Base-by-base conservation (phyloP, 2,797 vertebrate species). In the Lutjanus campechanus region DNA sequence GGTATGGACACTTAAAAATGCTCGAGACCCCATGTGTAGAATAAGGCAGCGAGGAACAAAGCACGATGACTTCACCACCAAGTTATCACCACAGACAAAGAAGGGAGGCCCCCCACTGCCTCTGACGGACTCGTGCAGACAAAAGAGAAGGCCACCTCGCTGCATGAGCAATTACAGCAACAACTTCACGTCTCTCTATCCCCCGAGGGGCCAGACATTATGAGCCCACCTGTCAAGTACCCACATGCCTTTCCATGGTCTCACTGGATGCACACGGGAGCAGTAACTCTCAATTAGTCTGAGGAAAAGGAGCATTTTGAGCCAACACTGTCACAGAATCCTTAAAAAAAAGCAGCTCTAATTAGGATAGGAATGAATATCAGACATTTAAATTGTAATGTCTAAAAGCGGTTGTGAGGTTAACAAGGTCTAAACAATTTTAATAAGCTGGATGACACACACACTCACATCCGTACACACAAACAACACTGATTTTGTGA, bases 161-260 rank as follows among this genome's bases (percentile, higher is more conserved):
- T 84, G 89, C 92, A 86, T 92, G 95, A 96, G 94, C 96, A 97
- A 96, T 96, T 96, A 95, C 93, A 95, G 94, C 92, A 92, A 96
- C 94, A 96, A 92, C 90, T 91, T 92, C 79, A 72, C 76, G 51
- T 84, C 85, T 83, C 69, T 78, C 69, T 63, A 70, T 58, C 68
- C 84, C 86, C 82, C 22, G 6, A 82, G 89, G 90, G 88, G 75
- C 75, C 85, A 69, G 68, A 84, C 86, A 95, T 97, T 96, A 96
- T 93, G 92, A 93, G 95, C 91, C 94, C 92, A 95, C 95, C 96
- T 95, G 96, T 96, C 96, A 97, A 90, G 90, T 77, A 85, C 89
- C 89, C 90, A 90, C 92, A 89, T 87, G 85, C 84, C 87, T 88
- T 91, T 90, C 93, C 73, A 73, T n/a, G 1, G 63, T 69, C 94